These are phyloP conservation scores for Steinernema carpocapsae DNA, from an alignment of 2,888 invertebrate species.

Conservation along the genomic window DNA sequence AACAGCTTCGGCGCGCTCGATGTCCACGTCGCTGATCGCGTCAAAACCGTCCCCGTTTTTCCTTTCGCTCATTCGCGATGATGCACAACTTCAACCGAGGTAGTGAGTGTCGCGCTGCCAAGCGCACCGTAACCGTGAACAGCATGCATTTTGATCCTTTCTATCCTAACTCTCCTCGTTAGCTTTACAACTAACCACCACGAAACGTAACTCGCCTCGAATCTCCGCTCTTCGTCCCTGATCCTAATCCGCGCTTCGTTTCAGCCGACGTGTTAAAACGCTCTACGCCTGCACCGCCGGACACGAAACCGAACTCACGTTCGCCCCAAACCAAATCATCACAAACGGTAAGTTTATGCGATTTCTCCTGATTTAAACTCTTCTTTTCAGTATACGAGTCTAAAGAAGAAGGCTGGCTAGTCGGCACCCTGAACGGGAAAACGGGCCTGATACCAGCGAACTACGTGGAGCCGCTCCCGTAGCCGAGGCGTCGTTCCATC, in stretches of 20 bases:
- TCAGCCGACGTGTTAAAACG: slow-evolving; percentile 81
- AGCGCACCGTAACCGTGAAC: slow-evolving; percentile 9
- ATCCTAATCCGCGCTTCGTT: slow-evolving; percentile 36
- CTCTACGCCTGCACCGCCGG: slow-evolving; percentile 94
- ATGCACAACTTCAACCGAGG: slow-evolving; percentile 26
- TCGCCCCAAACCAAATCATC: slow-evolving; percentile 97
- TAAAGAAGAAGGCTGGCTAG: slow-evolving; percentile 95
- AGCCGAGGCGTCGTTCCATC: background rate
- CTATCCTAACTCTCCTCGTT: background rate
- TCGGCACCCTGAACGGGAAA: slow-evolving; percentile 79
- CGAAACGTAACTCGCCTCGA: background rate
- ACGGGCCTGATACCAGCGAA: slow-evolving; percentile 67
- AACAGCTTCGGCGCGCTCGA: slow-evolving; percentile 12
- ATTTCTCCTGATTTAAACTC: slow-evolving; percentile 24
- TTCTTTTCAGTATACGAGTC: slow-evolving; percentile 80
- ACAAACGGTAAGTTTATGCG: slow-evolving; percentile 81
- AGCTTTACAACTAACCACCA: background rate
- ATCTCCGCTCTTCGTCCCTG: background rate
- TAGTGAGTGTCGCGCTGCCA: background rate
- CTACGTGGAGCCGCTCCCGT: slow-evolving; percentile 52
- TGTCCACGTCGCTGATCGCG: slow-evolving; percentile 29
- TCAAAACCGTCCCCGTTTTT: slow-evolving; percentile 10
- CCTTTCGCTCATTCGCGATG: slow-evolving; percentile 30
- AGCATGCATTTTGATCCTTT: slow-evolving; percentile 5
- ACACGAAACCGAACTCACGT: slow-evolving; percentile 87